Evolutionary conservation across 2,113 vertebrate species (phyloP), one percentile per base, ranked within the genome.

Genomic region (Dicaeum eximium): DNA sequence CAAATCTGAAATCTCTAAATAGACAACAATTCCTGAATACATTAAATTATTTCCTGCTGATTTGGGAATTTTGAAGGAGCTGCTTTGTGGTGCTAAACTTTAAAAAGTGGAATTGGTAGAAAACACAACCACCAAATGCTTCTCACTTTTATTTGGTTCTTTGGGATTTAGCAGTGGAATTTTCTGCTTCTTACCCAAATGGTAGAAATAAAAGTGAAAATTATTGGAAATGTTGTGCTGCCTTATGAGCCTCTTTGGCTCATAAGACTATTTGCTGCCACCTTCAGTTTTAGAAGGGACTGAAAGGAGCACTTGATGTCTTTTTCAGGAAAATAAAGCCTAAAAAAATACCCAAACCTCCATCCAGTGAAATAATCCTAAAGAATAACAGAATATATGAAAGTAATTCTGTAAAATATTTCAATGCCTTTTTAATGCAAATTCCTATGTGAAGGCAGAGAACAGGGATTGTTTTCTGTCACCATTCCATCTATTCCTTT

Each of bases 201-300:
- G 18, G 17, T 58, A 8, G 45, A 72, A 85, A 30, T 53, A 51
- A 62, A 61, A 71, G 8, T 33, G 19, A 6, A 57, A 42, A 72
- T 33, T 1, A 31, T 16, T 25, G 48, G 48, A 57, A 83, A 47
- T 37, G 5, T 20, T 51, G 37, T 53, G 38, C 44, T 73, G 60
- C 48, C 37, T 69, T 75, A n/a, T 31, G 40, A 61, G 37, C 30
- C 30, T 30, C 33, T 73, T 37, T 48, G 62, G 35, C 70, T 87
- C 57, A 50, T 33, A 48, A 30, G 74, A 77, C 38, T 33, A 11
- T 95, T 92, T 96, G 93, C 93, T 97, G 96, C 94, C 96, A 96
- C 88, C 96, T 97, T 90, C 92, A 88, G 93, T 92, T 96, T 37
- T 78, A 47, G 44, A 37, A 77, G 42, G 44, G 51, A 27, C 31